Base-by-base conservation (phyloP, 2,888 invertebrate genomes). In the Steinernema scapterisci region DNA sequence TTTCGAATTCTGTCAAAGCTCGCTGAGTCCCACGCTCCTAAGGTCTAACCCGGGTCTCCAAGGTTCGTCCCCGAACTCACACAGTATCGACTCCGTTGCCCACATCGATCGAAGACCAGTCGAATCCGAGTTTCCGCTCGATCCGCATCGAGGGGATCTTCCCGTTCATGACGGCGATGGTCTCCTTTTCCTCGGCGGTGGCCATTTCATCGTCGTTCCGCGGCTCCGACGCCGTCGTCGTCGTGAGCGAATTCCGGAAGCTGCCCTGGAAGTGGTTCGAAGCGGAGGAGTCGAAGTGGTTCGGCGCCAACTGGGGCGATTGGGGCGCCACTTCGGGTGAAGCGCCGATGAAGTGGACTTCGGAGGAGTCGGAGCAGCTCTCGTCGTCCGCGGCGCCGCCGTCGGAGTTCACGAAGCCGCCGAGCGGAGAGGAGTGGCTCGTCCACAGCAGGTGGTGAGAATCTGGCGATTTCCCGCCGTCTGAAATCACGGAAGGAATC, bases 351-450 rank as follows among this genome's bases (percentile, higher is more conserved):
- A 54, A 54, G 54, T 23, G 54, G 5, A 54, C 54, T 3, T 54
- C 54, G 54, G 54, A 54, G 54, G 54, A 54, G 25, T 54, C 54
- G 54, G 54, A 54, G 54, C 48, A 48, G 19, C 54, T 54, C 54
- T 6, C 6, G 54, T 25, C 54, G 21, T 54, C 54, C 23, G 7
- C 48, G 19, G 48, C 13, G 48, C 48, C 48, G 16, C 48, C 48
- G 16, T 54, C 54, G 25, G 54, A 54, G 54, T 54, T 54, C 25
- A 19, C 54, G 54, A 54, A 54, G 21, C 54, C 54, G 23, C 54
- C 25, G 23, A 54, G 54, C 23, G 54, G 54, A 11, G 54, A 54
- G 5, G 54, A 25, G 54, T 48, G 48, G 19, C 23, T 54, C 21
- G 54, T 54, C 54, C 54, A 54, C 19, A 54, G 21, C 21, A 54